These are phyloP conservation scores for Mantis religiosa DNA, from an alignment of 2,888 invertebrate genomes.

Conservation along the genomic window DNA sequence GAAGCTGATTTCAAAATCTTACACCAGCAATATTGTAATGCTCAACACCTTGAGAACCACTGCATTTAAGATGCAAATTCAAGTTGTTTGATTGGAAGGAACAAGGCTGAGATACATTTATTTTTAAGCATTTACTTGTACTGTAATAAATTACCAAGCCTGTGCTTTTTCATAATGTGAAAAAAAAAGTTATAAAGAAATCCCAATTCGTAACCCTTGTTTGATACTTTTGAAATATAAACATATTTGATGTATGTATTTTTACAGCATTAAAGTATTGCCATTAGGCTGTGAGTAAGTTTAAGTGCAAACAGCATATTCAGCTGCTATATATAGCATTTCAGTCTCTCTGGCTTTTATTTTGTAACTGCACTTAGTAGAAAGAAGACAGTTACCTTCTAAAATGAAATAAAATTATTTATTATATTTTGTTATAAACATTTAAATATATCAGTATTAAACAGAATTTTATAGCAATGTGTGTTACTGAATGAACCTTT, in stretches of 20 bases:
- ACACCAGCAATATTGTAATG: no score
- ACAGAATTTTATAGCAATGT: background rate
- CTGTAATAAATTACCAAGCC: background rate
- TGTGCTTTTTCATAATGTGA: background rate
- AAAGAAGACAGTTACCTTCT: background rate
- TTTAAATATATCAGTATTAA: background rate
- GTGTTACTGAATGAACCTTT: background rate
- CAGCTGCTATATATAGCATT: background rate
- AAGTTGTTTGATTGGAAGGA: background rate
- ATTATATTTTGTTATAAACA: background rate
- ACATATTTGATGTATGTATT: background rate
- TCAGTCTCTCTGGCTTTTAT: background rate
- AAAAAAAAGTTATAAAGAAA: background rate
- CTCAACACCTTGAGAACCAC: no score
- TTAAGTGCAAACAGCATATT: background rate
- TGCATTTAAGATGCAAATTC: no score
- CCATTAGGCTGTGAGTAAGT: background rate
- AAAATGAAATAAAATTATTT: background rate
- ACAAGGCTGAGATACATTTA: background rate
- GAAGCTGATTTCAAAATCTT: no score
- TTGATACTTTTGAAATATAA: background rate
- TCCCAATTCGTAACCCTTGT: background rate
- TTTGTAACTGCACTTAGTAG: background rate
- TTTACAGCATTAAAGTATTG: background rate
- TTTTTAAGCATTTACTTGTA: background rate